Percentiles rank a stretch among this genome's conserved stretches.
Conservation (phyloP, 2,113 vertebrate species). For the Turnix velox region DNA sequence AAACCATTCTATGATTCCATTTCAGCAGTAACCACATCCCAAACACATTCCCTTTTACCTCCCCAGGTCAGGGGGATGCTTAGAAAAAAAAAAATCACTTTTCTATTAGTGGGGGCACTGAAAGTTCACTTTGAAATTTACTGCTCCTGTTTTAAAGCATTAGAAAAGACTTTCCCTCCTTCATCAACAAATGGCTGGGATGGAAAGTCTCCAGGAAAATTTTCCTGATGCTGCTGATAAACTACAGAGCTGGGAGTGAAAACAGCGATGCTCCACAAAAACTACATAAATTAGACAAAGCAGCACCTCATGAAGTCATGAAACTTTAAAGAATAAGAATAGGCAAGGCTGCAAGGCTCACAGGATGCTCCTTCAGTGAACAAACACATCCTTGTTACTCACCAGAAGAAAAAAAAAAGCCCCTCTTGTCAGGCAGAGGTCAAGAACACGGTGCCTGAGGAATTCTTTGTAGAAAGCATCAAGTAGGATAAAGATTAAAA, state of each 20-base stretch:
- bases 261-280: rapidly evolving
- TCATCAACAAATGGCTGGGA: conserved; percentile 54
- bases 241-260: not conserved
- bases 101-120: not conserved
- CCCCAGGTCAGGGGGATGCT: not conserved
- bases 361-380: not conserved
- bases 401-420: not conserved
- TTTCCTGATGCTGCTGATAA: not conserved
- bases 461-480: not conserved
- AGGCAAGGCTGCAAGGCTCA: not conserved
- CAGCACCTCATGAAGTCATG: not conserved
- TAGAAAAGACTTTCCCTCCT: not conserved
- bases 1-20: too few species aligned
- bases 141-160: not conserved
- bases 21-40: not conserved
- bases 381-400: not conserved
- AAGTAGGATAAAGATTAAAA: not conserved
- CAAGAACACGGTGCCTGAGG: not conserved
- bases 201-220: conserved; percentile 52
- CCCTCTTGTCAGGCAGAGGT: not conserved
- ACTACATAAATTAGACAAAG: not conserved
- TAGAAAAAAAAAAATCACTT: not conserved
- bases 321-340: not conserved
- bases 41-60: not conserved
- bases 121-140: not conserved